These are phyloP conservation scores for Leucophenga varia DNA, from an alignment of 1,140 invertebrate species.

Conservation along the genomic window DNA sequence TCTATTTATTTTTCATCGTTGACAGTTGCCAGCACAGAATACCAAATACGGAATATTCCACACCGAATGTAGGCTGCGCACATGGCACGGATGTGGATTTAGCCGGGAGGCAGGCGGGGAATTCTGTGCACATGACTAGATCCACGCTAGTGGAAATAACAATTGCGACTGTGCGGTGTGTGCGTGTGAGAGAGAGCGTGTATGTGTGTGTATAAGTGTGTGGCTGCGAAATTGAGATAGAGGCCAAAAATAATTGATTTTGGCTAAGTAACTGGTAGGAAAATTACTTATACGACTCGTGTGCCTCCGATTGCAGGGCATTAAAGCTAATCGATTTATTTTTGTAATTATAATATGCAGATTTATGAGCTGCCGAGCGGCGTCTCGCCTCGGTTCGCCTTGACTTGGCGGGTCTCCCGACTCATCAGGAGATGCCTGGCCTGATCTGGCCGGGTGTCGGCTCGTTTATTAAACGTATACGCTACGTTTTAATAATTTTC, in stretches of 20 bases:
- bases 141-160: no score
- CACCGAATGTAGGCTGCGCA: conserved; percentile 12
- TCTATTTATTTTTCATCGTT: conserved; percentile 19
- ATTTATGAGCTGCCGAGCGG: conserved; percentile 6
- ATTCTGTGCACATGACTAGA: no score
- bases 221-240: no score
- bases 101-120: no score
- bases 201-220: no score
- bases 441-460: conserved; percentile 2
- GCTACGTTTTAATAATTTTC: conserved; percentile 47
- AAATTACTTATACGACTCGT: conserved; percentile 31
- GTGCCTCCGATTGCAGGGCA: conserved; percentile 21
- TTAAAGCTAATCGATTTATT: conserved; percentile 43
- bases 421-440: not conserved
- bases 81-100: conserved; percentile 7
- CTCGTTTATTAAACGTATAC: conserved; percentile 35
- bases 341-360: conserved; percentile 29
- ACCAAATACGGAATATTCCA: conserved; percentile 10
- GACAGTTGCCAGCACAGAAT: conserved; percentile 12
- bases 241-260: conserved; percentile 38
- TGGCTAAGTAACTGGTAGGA: conserved; percentile 32
- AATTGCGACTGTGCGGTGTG: no score
- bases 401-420: no score
- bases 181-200: no score
- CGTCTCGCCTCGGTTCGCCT: no score